phyloP scores from a whole-genome alignment of 2,888 invertebrate species.

The Epinotia demarniana region DNA sequence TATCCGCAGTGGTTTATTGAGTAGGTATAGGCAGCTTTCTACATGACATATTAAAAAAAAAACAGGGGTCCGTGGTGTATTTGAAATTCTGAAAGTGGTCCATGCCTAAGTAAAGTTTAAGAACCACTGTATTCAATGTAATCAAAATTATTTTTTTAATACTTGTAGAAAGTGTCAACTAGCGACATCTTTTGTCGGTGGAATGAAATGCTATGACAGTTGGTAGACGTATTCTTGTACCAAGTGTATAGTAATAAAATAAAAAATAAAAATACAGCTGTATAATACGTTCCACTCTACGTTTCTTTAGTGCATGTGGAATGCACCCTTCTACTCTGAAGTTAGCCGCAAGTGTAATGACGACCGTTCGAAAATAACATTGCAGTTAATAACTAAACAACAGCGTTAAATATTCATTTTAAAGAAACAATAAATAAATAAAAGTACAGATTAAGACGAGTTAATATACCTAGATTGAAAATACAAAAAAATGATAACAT shows the following conservation, averaged over 20 bases:
- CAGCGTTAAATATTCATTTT: too few species aligned
- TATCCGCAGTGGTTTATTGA: too few species aligned
- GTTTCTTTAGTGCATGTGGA: slow-evolving; percentile 3
- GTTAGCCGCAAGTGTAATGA: not conserved
- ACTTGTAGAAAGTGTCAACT: not conserved
- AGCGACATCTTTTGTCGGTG: slow-evolving; percentile 27
- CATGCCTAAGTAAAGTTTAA: too few species aligned
- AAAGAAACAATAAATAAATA: too few species aligned
- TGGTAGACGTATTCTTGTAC: slow-evolving; percentile 10
- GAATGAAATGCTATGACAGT: slow-evolving; percentile 21
- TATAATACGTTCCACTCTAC: not conserved
- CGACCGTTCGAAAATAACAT: slow-evolving; percentile 17
- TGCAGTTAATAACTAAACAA: not conserved
- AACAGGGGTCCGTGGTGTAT: too few species aligned
- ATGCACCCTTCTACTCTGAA: slow-evolving; percentile 3
- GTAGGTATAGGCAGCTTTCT: too few species aligned
- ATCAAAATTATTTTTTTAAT: not conserved
- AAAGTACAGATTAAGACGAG: too few species aligned
- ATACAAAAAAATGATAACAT: not conserved
- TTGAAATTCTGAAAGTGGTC: too few species aligned
- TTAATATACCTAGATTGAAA: not conserved
- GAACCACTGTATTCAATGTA: too few species aligned
- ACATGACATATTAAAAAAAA: too few species aligned
- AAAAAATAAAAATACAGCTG: slow-evolving; percentile 26
- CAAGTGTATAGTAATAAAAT: not conserved